Conservation (phyloP, 2,797 vertebrate genomes). For the Micrastur ruficollis region DNA sequence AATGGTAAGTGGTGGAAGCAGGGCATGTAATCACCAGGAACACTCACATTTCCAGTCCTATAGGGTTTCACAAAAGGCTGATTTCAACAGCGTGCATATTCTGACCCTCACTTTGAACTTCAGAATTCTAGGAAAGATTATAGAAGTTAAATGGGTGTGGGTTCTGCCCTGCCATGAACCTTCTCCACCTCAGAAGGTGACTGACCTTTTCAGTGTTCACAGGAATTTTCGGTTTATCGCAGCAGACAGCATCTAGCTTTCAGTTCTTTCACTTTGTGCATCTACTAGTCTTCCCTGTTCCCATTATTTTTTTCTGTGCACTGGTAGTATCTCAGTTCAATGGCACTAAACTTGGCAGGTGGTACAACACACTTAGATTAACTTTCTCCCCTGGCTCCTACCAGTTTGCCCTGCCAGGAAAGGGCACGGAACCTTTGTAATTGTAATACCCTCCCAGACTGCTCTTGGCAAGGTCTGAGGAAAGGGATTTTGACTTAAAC, state of each 20-base stretch:
- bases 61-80: constrained; percentile 7
- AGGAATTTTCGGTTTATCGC: background rate
- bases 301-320: background rate
- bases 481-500: background rate
- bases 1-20: background rate
- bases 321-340: background rate
- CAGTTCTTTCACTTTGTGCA: background rate
- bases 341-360: background rate
- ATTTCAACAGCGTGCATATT: background rate
- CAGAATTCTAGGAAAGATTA: background rate
- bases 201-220: background rate
- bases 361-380: rapidly evolving
- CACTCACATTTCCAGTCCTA: background rate
- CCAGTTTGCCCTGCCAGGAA: background rate
- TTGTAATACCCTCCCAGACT: background rate
- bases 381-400: background rate
- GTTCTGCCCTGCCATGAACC: background rate
- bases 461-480: background rate
- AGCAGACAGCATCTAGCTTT: background rate
- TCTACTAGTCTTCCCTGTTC: background rate
- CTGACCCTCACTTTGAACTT: background rate
- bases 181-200: background rate
- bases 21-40: background rate
- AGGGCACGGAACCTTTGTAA: background rate
- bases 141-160: background rate